Percentiles rank a stretch among this genome's conserved stretches.
phyloP scores from a whole-genome alignment of 2,888 invertebrate genomes.

The Ennomos quercinarius region DNA sequence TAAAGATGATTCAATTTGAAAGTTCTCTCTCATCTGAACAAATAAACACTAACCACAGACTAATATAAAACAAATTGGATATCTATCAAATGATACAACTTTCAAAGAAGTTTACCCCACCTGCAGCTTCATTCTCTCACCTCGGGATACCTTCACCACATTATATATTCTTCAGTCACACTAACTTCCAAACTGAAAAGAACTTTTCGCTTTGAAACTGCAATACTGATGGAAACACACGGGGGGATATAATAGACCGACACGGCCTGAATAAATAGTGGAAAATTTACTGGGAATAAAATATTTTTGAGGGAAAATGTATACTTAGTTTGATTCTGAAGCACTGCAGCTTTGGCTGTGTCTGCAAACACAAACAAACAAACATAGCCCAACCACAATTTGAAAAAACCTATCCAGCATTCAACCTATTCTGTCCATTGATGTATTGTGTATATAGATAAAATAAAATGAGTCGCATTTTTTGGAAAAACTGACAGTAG shows the following conservation, averaged over 20 bases:
- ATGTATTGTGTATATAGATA: too few species aligned
- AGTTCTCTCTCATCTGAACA: too few species aligned
- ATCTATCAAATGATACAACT: conserved; percentile 1
- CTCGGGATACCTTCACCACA: conserved; percentile 5
- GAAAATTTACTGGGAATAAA: not conserved
- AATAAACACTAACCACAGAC: not conserved
- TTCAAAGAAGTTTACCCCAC: conserved; percentile 5
- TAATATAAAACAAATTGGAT: not conserved
- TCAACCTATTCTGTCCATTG: too few species aligned
- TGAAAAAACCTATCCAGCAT: too few species aligned
- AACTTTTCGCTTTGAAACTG: conserved; percentile 37
- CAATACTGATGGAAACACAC: conserved; percentile 35
- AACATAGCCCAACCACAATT: too few species aligned
- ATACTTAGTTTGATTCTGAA: conserved; percentile 6
- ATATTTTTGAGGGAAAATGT: not conserved
- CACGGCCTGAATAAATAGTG: not conserved
- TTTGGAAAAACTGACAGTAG: too few species aligned
- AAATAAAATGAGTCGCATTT: too few species aligned
- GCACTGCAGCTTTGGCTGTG: not conserved
- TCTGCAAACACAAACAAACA: too few species aligned
- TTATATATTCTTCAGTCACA: conserved; percentile 34
- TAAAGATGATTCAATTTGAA: too few species aligned
- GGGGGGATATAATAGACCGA: conserved; percentile 5
- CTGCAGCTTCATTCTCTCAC: not conserved
- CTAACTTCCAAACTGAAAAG: conserved; percentile 30